Evolutionary conservation across 1,140 invertebrate genomes (phyloP).

Genomic region (Pseudomyrmex cubaensis): DNA sequence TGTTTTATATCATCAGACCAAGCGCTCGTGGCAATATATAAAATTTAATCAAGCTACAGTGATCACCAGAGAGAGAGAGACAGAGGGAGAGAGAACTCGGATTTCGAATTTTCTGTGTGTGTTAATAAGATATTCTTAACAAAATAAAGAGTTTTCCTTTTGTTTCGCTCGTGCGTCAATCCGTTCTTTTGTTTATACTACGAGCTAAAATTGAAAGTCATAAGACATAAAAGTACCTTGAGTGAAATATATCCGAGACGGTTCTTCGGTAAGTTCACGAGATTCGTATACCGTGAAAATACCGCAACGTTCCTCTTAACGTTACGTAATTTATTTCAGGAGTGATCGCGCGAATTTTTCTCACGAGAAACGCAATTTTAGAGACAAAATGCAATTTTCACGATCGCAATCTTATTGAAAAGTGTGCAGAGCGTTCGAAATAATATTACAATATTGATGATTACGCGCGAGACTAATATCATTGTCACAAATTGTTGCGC

Average conservation of each 20-base stretch:
- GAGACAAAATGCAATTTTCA: not conserved
- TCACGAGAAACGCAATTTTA: not conserved
- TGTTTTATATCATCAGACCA: not conserved
- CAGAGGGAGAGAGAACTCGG: no score
- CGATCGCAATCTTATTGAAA: conserved; percentile 5
- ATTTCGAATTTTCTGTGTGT: not conserved
- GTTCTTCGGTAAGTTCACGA: conserved; percentile 18
- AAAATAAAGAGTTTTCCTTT: not conserved
- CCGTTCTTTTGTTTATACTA: conserved; percentile 19
- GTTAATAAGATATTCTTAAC: conserved; percentile 2
- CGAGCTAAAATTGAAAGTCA: conserved; percentile 7
- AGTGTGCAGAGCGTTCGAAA: not conserved
- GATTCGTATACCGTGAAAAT: not conserved
- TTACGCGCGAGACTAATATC: not conserved
- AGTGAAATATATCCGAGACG: not conserved
- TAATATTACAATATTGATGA: not conserved
- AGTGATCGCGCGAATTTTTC: not conserved
- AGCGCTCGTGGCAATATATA: not conserved
- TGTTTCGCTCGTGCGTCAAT: not conserved
- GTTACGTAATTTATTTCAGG: not conserved
- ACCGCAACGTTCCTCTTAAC: conserved; percentile 1
- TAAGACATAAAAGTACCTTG: not conserved
- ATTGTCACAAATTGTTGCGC: not conserved
- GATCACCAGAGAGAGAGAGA: not conserved
- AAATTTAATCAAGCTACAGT: conserved; percentile 11